These are phyloP conservation scores for Eurystomus glaucurus DNA, from an alignment of 2,797 vertebrate species.

Conservation along the genomic window DNA sequence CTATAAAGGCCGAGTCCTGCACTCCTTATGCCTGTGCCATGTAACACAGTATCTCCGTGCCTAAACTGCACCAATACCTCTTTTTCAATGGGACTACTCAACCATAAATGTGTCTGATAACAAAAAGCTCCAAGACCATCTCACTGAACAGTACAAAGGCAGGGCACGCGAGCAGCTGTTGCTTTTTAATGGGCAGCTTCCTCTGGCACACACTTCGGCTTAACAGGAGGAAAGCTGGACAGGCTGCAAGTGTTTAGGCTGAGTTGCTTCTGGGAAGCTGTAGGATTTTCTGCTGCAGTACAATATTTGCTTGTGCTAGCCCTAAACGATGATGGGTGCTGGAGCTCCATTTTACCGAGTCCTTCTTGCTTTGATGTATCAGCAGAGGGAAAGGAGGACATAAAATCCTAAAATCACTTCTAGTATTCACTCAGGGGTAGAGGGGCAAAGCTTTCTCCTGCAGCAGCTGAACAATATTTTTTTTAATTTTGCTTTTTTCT, in stretches of 20 bases:
- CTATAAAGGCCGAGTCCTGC: background rate
- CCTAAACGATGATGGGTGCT: background rate
- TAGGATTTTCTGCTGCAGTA: background rate
- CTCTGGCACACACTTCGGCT: background rate
- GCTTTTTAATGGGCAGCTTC: background rate
- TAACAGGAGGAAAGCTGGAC: background rate
- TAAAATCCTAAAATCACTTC: background rate
- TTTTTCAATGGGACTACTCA: background rate
- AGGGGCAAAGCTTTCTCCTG: background rate
- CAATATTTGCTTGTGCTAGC: background rate
- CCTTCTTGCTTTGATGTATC: background rate
- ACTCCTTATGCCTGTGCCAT: background rate
- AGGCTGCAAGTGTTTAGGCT: background rate
- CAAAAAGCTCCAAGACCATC: background rate
- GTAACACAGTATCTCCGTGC: background rate
- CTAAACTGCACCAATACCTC: background rate
- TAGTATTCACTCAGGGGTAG: background rate
- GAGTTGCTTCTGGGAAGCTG: background rate
- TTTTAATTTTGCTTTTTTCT: background rate
- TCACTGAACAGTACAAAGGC: background rate
- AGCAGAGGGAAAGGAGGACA: background rate
- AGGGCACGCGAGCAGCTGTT: background rate
- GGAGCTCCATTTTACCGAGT: background rate
- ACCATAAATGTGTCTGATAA: background rate
- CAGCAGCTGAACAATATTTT: background rate